Evolutionary conservation across 2,113 vertebrate genomes (phyloP), one percentile per base, ranked within the genome.

Genomic region (Prochilodus magdalenae): DNA sequence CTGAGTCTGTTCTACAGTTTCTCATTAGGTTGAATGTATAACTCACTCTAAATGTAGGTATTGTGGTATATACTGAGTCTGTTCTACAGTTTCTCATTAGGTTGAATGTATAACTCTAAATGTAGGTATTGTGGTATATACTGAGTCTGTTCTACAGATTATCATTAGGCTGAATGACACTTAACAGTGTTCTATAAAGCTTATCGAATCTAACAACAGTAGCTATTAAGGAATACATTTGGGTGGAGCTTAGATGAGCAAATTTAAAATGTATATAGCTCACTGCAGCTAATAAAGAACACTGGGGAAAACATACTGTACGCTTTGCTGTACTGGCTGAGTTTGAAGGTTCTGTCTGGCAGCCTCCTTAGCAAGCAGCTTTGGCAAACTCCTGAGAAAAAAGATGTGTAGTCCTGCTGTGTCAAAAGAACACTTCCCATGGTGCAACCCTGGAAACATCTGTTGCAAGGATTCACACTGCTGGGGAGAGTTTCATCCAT

Each of bases 351-450:
- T 13, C 89, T 95, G 0, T 92, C 92, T 60, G 89, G 82, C 15
- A 99, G 80, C 76, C 96, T 94, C 67, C 85, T 89, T 67, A 95
- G 80, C 22, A 99, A 92, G 94, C 98, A 98, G 0, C 89, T 73
- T 2, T 94, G 94, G 22, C 92, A 95, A 66, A 97, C 94, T 12
- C 97, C 97, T 6, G 96, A 94, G 72, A 98, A 87, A 0, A 99
- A 94, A 12, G 91, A 91, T 59, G 73, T 76, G 85, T 96, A 95
- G 86, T 98, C 97, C 0, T 90, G 84, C 1, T 91, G 89, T 6
- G 88, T 90, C 89, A 99, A 66, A 57, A 55, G n/a, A 6, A 36
- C 53, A 26, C 20, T 57, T 49, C 73, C 73, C 13, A 55, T 72
- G 18, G 13, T 26, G 66, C 78, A 87, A 0, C 49, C 75, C 29